Base-by-base conservation (phyloP, 2,113 vertebrate species). In the Tetrax tetrax region DNA sequence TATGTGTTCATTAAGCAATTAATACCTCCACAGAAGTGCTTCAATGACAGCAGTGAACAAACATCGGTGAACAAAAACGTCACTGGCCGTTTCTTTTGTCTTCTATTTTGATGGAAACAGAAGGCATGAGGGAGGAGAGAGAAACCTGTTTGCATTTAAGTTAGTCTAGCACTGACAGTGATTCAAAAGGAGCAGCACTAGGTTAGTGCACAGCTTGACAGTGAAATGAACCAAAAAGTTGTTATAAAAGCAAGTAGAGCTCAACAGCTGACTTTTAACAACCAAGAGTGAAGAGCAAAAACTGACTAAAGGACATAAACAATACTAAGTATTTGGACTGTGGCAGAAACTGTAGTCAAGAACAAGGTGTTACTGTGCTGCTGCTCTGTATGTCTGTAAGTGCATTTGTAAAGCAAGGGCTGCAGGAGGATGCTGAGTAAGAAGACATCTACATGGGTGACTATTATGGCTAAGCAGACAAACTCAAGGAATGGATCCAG, bases 101-200 rank as follows among this genome's bases (percentile, higher is more conserved):
- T 89, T 72, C 77, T 84, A 3, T 91, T 92, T 92, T 82, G 50
- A 77, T 80, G 57, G 75, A 79, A 87, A 74, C 78, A 79, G 92
- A 97, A 96, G 82, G 90, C 64, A 76, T 5, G 59, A 93, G 43
- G 69, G 84, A 90, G 66, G 74, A 63, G 33, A 77, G 57, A 71
- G 53, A 65, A 89, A 89, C 50, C 25, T 79, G 53, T 89, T 80
- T 82, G 81, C 28, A 18, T 94, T 87, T 87, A 43, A 59, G 69
- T 64, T 76, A 74, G 65, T 59, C 65, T 93, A 83, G 57, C 77
- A 77, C 9, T n/a, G 82, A 82, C 74, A 74, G 56, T 56, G 74
- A 76, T 45, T 59, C 29, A 45, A 68, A 92, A 84, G 74, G 48
- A 83, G 65, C 61, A 92, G 69, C 27, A 4, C 29, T 68, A 57